Conservation (phyloP, 2,113 vertebrate species). For the Papio anubis region DNA sequence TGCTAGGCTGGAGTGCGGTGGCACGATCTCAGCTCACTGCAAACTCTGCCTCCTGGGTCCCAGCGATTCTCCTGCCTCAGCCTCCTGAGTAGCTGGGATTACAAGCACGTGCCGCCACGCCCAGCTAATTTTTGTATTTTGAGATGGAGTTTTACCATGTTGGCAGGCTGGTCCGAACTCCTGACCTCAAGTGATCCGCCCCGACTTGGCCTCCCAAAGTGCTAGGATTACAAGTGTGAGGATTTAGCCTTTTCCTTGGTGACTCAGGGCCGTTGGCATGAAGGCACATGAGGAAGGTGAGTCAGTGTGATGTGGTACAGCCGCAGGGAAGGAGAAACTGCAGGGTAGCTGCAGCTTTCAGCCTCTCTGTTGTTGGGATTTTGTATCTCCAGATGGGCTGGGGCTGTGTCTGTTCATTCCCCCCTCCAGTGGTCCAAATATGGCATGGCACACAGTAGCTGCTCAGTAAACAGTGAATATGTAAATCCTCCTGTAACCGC, state of each 20-base stretch:
- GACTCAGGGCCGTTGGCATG: not conserved
- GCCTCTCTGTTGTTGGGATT: not conserved
- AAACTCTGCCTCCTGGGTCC: no score
- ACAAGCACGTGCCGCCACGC: no score
- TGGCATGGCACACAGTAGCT: not conserved
- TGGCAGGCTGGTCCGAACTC: no score
- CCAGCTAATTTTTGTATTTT: no score
- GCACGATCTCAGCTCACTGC: no score
- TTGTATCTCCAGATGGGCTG: not conserved
- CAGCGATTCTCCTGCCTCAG: no score
- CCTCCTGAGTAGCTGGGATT: no score
- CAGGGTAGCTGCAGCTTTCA: accelerated
- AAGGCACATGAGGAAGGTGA: not conserved
- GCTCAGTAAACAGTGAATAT: not conserved
- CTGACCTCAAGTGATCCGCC: no score
- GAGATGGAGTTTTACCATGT: no score
- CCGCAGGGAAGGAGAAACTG: accelerated
- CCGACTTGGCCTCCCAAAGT: no score
- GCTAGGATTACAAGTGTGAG: no score
- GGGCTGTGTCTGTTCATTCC: accelerated
- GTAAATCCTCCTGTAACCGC: not conserved
- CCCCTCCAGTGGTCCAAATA: not conserved
- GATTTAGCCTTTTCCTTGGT: not conserved
- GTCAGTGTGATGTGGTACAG: not conserved
- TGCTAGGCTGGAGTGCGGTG: no score